Base-by-base conservation (phyloP, 2,888 invertebrate species). In the Aromia moschata region DNA sequence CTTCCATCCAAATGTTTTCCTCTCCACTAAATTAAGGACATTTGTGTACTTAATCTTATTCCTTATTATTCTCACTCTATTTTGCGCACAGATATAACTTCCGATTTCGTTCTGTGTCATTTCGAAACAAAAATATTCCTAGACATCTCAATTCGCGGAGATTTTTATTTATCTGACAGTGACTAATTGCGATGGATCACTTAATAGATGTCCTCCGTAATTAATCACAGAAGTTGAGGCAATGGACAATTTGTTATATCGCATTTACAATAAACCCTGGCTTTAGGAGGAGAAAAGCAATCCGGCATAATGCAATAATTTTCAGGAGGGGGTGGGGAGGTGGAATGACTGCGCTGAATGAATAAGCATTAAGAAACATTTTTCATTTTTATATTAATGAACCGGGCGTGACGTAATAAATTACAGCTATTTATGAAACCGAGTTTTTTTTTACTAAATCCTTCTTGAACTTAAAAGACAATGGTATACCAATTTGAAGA, bases 111-210 rank as follows among this genome's bases (percentile, higher is more conserved):
- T n/a, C n/a, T n/a, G n/a, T n/a, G n/a, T n/a, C n/a, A n/a, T 25
- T 25, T 25, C 7, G 4, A 25, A 7, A 25, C 25, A 7, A 25
- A 25, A 25, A 25, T 25, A 25, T 25, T 5, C 25, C 4, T 25
- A 25, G 7, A 25, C 7, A 25, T 25, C 25, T 5, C 4, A 5
- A 25, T 25, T 25, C 25, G 7, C 3, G 25, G 3, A 5, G 33
- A 33, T n/a, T 33, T 11, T 33, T 17, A 46, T 15, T 17, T 33
- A 31, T 33, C 33, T 46, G 46, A 31, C 46, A 46, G 15, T 33
- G 46, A 46, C n/a, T 46, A 9, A 33, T 46, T 16, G 46, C 33
- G 31, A 17, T 14, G 17, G 16, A 46, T 46, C 15, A 33, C 46
- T 46, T 46, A 46, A 33, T 46, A 20, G 20, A 25, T 43, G 43